A percentile compares a stretch with the other conserved stretches of the same genome.
These are phyloP conservation scores for Sebastes steindachneri DNA, from an alignment of 2,797 vertebrate species.

Conservation along the genomic window DNA sequence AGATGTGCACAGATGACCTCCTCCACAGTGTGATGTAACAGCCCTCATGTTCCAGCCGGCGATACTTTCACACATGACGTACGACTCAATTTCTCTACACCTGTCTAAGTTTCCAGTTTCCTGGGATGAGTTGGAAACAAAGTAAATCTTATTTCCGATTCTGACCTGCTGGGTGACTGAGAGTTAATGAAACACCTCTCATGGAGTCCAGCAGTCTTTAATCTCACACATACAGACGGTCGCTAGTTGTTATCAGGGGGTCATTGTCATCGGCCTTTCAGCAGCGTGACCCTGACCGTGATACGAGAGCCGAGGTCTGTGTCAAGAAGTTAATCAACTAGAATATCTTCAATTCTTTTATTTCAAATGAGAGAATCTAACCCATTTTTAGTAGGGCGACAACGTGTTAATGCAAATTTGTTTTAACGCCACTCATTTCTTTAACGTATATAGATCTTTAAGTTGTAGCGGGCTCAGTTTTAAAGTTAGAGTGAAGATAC, in stretches of 20 bases:
- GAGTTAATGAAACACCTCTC: constrained; percentile 57
- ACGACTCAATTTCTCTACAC: background rate
- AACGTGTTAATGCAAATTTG: too few species aligned
- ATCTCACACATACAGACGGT: constrained; percentile 33
- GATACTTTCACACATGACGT: constrained; percentile 2
- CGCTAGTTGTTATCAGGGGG: background rate
- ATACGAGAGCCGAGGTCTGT: too few species aligned
- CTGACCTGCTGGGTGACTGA: background rate
- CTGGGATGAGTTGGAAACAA: background rate
- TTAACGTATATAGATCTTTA: too few species aligned
- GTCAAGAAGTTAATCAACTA: background rate
- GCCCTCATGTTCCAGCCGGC: background rate
- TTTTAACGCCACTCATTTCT: too few species aligned
- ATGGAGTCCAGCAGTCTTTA: constrained; percentile 30
- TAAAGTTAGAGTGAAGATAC: too few species aligned
- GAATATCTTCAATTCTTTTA: background rate
- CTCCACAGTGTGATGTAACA: constrained; percentile 32
- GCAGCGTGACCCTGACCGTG: background rate
- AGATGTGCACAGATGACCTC: constrained; percentile 12
- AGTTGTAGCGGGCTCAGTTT: too few species aligned
- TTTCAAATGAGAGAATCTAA: background rate
- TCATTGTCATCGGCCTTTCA: background rate
- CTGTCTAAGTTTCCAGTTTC: constrained; percentile 1
- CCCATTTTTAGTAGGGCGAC: background rate
- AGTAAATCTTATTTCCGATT: background rate